Base-by-base conservation (phyloP, 1,140 invertebrate species). In the Drosophila virilis region DNA sequence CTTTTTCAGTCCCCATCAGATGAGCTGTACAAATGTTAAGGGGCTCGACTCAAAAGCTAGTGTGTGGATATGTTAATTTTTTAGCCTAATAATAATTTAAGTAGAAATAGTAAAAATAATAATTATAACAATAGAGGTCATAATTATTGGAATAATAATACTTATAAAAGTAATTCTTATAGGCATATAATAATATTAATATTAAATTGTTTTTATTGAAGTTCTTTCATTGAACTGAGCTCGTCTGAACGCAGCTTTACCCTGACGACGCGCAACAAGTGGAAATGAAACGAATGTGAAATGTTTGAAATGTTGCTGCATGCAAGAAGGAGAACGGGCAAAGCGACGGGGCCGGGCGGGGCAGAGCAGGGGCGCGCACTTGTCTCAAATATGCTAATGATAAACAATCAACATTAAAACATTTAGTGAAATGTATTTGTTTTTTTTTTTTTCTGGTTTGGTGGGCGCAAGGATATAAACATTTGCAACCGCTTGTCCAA, bases 301-400 rank as follows among this genome's bases (percentile, higher is more conserved):
- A 50, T 8, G n/a, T 13, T n/a, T 42, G n/a, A n/a, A n/a, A n/a
- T n/a, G n/a, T 35, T 32, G 38, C 33, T 50, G 35, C 58, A 6
- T 22, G 33, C 33, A 8, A 28, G 59, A 48, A 28, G 45, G 42
- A 32, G 22, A 12, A n/a, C 1, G 45, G 10, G 33, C n/a, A 28
- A 1, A n/a, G 40, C 9, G 8, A 9, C 2, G 51, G 43, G 17
- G 12, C 9, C 3, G 38, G 1, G 0, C 5, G 17, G 8, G 33
- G 62, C 1, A 15, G 55, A 15, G 8, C 43, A 38, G 60, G 40
- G 45, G 45, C 17, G 22, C 32, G 4, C 8, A 17, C 40, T 13
- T 17, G 42, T 32, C 60, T 66, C 22, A 78, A 76, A 80, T 80
- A 80, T 78, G 77, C 76, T 74, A 78, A 78, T 78, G 51, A 80